Percentiles rank a stretch among this genome's conserved stretches.
These are phyloP conservation scores for Urocitellus parryii DNA, from an alignment of 2,113 vertebrate genomes.

Conservation along the genomic window DNA sequence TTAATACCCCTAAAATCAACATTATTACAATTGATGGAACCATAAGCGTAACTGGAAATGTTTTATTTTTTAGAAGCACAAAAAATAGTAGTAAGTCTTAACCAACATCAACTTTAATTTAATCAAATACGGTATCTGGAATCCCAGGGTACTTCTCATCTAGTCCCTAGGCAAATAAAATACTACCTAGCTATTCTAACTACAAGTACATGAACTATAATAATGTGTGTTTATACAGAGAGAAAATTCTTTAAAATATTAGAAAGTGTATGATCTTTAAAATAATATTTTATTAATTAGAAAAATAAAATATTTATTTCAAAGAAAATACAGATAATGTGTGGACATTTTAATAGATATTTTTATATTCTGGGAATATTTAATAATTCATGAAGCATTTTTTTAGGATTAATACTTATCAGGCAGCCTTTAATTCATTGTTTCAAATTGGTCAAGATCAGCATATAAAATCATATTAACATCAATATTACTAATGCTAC, in stretches of 20 bases:
- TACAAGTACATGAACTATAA: not conserved
- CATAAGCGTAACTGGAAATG: not conserved
- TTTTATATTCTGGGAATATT: not conserved
- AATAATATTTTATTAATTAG: slow-evolving; percentile 14
- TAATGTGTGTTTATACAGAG: not conserved
- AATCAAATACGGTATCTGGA: slow-evolving; percentile 50
- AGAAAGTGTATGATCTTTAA: slow-evolving; percentile 36
- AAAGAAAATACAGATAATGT: slow-evolving; percentile 20
- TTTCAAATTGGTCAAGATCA: slow-evolving; percentile 38
- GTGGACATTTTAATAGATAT: not conserved
- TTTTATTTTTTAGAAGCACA: slow-evolving; percentile 38
- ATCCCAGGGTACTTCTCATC: not conserved
- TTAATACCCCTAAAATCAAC: slow-evolving; percentile 13
- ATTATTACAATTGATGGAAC: not conserved
- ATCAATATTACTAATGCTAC: slow-evolving; percentile 14
- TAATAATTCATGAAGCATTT: not conserved
- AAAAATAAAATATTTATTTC: slow-evolving; percentile 49
- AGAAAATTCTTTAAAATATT: slow-evolving; percentile 50
- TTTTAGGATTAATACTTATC: slow-evolving; percentile 45
- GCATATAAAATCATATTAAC: not conserved
- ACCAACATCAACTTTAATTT: not conserved
- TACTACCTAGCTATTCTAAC: not conserved
- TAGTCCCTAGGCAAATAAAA: slow-evolving; percentile 41
- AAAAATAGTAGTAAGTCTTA: slow-evolving; percentile 20
- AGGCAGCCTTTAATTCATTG: slow-evolving; percentile 37